Conservation (phyloP, 2,797 vertebrate species). For the Oreonectes daqikongensis region DNA sequence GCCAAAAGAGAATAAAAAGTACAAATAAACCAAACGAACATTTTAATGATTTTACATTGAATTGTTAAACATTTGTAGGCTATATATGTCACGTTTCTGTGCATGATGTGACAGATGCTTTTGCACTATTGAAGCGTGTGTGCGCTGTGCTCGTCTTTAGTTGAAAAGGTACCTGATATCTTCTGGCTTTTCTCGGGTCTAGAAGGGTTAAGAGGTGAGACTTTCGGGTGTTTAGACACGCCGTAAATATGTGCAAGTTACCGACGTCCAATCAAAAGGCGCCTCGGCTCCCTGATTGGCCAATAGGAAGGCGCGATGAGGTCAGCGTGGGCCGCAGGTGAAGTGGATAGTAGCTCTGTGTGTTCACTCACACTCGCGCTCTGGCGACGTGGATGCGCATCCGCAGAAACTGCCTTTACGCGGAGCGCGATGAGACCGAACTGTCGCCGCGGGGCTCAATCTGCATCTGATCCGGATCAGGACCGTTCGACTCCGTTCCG, state of each 20-base stretch:
- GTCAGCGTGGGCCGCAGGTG: constrained; percentile 82
- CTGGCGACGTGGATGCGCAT: constrained; percentile 22
- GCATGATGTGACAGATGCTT: too few relatives aligned
- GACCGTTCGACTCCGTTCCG: constrained; percentile 14
- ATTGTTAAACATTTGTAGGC: too few relatives aligned
- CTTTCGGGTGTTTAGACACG: constrained; percentile 58
- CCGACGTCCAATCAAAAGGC: constrained; percentile 68
- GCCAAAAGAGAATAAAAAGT: too few relatives aligned
- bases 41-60: too few relatives aligned
- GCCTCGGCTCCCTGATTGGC: constrained; percentile 56
- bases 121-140: too few relatives aligned
- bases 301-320: constrained; percentile 70
- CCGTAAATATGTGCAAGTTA: constrained; percentile 61
- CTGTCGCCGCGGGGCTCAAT: constrained; percentile 9
- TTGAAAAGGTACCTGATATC: neutral
- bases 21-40: too few relatives aligned
- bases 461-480: constrained; percentile 4
- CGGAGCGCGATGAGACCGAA: constrained; percentile 20
- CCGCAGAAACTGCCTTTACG: neutral
- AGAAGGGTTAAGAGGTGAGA: constrained; percentile 65
- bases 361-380: constrained; percentile 72
- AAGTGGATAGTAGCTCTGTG: constrained; percentile 75
- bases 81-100: too few relatives aligned
- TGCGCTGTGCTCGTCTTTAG: neutral
- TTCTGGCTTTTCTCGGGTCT: constrained; percentile 13